Evolutionary conservation across 1,140 invertebrate species (phyloP), one percentile per base, ranked within the genome.

Genomic region (Apis laboriosa): DNA sequence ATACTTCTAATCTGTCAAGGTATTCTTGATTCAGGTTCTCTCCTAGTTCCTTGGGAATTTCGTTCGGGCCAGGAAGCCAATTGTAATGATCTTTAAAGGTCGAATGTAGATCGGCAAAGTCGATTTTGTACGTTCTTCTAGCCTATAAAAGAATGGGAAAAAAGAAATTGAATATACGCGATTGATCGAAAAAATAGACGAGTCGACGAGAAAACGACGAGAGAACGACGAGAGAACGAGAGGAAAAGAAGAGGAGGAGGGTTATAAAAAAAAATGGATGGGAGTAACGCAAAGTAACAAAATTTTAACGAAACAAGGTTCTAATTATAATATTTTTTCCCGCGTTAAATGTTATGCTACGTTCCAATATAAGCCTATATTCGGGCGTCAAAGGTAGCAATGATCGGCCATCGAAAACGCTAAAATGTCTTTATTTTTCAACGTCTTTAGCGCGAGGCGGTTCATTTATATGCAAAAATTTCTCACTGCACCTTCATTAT

Each of bases 41-140:
- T 58, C 93, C 94, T 53, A 95, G 90, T 34, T 93, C 87, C 90
- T 95, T 96, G 19, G 94, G 95, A 80, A 95, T 95, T 64, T 94
- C 84, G 12, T 90, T 78, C 21, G 68, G 72, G 7, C 85, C 89
- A 4, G 95, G 95, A 34, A 96, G 92, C 95, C 95, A 96, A 80
- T 94, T 92, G 85, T 95, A 95, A 71, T 92, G 87, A 73, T 92
- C 86, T 68, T 93, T 94, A 93, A 94, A 96, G 72, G 90, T 88
- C 8, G 93, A 88, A 64, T 95, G 92, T 61, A 94, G 84, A 79
- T 94, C 88, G 17, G 88, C 72, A 73, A 94, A 93, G 84, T 94
- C 93, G 60, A 90, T 91, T 72, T 94, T 94, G 92, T 95, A 96
- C 9, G 93, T 95, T 80, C 93, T 89, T 84, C 92, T 92, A 73